Evolutionary conservation across 2,888 invertebrate species (phyloP), one percentile per base, ranked within the genome.

Genomic region (Blomia tropicalis): DNA sequence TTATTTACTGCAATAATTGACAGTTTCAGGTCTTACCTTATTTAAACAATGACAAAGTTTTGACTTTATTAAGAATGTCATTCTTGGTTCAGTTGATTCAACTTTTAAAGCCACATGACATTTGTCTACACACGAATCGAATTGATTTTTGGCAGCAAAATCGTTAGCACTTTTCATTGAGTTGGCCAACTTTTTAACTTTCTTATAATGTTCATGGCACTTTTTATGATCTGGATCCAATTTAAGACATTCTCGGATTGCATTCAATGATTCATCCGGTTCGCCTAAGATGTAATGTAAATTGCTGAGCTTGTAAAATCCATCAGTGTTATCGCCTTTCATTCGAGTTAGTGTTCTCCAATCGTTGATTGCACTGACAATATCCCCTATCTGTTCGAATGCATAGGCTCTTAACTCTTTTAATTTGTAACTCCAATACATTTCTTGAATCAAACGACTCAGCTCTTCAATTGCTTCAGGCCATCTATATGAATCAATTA

Each of bases 141-240:
- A 85, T 70, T 85, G 79, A 36, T 82, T 78, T 30, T 78, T 75
- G 67, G 81, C 81, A 31, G 80, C 76, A 2, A 78, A 66, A 14
- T 69, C 68, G 22, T 72, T 70, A n/a, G 71, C 70, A 0, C 70
- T 65, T 36, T 73, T 72, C 62, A 89, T 73, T 63, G 83, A 77
- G 72, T 90, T 91, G 67, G 87, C 88, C 17, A 98, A 80, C 73
- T 93, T 92, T 73, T 92, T 92, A 32, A 96, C 78, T 73, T 87
- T 88, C 74, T 96, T 98, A 77, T 99, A 98, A 71, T 92, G 84
- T 23, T 87, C 83, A 75, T 92, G 92, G 75, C 96, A 98, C 70
- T 84, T 80, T 76, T 91, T 90, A 76, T 99, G 93, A 70, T 99
- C 98, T 0, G 95, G 95, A 75, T 99, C 96, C 44, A 95, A 77